A percentile compares a stretch with the other conserved stretches of the same genome.
phyloP scores from a whole-genome alignment of 2,797 vertebrate genomes.

The Bufotes viridis region DNA sequence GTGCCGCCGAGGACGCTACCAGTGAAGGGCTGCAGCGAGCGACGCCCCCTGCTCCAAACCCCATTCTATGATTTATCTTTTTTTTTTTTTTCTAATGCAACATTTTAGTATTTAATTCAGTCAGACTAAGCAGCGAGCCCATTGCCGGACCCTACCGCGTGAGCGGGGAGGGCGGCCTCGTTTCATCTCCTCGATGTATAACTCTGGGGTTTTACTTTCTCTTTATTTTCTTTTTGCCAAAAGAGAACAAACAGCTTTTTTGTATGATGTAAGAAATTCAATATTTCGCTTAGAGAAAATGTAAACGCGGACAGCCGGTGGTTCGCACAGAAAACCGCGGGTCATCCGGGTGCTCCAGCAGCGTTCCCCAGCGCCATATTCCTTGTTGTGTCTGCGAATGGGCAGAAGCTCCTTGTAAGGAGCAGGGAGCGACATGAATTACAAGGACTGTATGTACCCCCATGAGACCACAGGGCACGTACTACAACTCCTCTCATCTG shows the following conservation, averaged over 20 bases:
- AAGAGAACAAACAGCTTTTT: slow-evolving; percentile 17
- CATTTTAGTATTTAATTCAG: slow-evolving; percentile 51
- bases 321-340: not conserved
- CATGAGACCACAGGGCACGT: not conserved
- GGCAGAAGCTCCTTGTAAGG: not conserved
- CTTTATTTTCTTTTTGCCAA: slow-evolving; percentile 7
- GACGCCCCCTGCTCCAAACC: not conserved
- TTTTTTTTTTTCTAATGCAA: slow-evolving; percentile 32
- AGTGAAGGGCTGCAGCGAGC: slow-evolving; percentile 12
- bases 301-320: too few species aligned
- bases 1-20: slow-evolving; percentile 22
- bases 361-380: not conserved
- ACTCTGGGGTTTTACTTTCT: not conserved
- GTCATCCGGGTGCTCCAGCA: not conserved
- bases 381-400: not conserved
- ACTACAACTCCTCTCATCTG: not conserved
- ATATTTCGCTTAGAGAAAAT: not conserved
- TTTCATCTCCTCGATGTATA: not conserved
- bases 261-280: not conserved
- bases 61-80: not conserved
- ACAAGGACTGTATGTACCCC: not conserved
- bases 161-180: not conserved
- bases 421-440: not conserved
- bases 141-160: not conserved
- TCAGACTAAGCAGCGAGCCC: not conserved